Conservation (phyloP, 2,797 vertebrate genomes). For the Pipistrellus pygmaeus region DNA sequence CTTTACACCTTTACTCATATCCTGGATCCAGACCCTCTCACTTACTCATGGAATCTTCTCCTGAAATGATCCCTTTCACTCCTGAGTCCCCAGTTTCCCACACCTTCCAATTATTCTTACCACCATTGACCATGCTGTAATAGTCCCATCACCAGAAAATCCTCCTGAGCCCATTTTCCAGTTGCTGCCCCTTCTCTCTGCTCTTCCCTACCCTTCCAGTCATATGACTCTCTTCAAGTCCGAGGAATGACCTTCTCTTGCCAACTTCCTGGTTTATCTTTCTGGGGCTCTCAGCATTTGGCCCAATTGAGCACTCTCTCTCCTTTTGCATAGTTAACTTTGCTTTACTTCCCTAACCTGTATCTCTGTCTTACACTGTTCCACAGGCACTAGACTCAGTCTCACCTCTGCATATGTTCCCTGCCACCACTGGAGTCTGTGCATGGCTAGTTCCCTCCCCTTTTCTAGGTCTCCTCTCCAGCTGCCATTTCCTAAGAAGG, state of each 20-base stretch:
- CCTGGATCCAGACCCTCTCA: not conserved
- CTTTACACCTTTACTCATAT: not conserved
- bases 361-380: not conserved
- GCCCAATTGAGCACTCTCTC: not conserved
- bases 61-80: not conserved
- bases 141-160: not conserved
- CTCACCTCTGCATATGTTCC: rapidly evolving
- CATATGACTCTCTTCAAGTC: too few species aligned
- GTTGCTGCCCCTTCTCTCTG: not conserved
- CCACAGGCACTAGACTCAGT: rapidly evolving
- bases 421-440: too few species aligned
- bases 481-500: not conserved
- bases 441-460: not conserved
- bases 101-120: not conserved
- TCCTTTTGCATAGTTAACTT: not conserved
- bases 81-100: not conserved
- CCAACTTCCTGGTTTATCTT: too few species aligned
- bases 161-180: not conserved
- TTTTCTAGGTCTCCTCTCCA: not conserved
- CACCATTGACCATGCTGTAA: rapidly evolving
- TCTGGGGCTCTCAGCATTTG: not conserved
- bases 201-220: not conserved
- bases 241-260: not conserved
- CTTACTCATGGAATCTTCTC: not conserved
- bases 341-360: not conserved